Evolutionary conservation across 64 coral and sea anemone genomes (phyloP).

Genomic region (Dendronephthya gigantea): DNA sequence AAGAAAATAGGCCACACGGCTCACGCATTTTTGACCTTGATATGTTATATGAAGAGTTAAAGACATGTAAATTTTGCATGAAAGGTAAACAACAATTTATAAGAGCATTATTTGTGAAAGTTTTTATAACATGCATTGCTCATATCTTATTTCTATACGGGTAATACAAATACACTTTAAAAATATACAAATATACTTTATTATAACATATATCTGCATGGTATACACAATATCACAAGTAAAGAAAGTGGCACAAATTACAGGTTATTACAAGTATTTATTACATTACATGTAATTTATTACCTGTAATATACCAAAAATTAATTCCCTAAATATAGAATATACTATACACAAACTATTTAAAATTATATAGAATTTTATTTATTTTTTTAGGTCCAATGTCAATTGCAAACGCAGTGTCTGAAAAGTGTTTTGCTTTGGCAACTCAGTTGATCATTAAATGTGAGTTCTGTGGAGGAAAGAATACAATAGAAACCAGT

Average conservation of each 20-base stretch:
- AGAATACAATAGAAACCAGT: background rate
- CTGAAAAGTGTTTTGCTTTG: background rate
- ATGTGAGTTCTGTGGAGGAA: background rate
- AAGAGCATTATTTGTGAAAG: background rate
- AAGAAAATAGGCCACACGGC: slow-evolving; percentile 23
- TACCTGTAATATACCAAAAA: too few relatives aligned
- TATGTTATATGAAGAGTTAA: slow-evolving; percentile 28
- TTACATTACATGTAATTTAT: too few relatives aligned
- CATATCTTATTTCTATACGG: background rate
- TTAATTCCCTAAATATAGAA: background rate
- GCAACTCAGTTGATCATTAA: background rate
- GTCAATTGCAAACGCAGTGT: background rate
- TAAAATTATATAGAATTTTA: background rate
- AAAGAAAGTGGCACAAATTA: too few relatives aligned
- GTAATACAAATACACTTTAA: too few relatives aligned
- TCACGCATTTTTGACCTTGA: slow-evolving; percentile 17
- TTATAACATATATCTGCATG: too few relatives aligned
- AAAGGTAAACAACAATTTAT: slow-evolving; percentile 7
- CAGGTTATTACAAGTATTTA: too few relatives aligned
- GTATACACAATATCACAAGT: too few relatives aligned
- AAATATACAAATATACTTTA: too few relatives aligned
- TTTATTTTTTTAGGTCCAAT: background rate
- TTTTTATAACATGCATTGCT: background rate
- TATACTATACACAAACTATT: background rate
- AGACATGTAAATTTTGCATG: slow-evolving; percentile 8